A percentile compares a stretch with the other conserved stretches of the same genome.
These are phyloP conservation scores for Cyphotilapia sp. DNA, from an alignment of 2,113 vertebrate genomes.

Conservation along the genomic window DNA sequence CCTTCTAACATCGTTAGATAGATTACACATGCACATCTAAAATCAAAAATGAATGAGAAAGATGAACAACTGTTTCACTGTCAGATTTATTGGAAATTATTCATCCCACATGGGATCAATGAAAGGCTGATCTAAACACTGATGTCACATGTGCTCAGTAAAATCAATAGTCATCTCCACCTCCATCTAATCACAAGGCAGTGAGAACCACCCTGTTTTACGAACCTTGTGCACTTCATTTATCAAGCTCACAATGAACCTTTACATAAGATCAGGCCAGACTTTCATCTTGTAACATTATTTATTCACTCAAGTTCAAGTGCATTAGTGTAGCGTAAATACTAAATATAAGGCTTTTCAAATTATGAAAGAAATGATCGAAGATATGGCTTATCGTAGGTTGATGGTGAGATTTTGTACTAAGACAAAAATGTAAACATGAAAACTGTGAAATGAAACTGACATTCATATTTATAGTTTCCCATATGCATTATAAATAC, in stretches of 20 bases:
- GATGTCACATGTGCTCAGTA: not conserved
- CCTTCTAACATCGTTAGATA: not conserved
- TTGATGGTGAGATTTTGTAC: not conserved
- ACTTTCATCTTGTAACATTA: not conserved
- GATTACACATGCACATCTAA: not conserved
- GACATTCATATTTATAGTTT: not conserved
- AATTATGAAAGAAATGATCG: not conserved
- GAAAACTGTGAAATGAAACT: not conserved
- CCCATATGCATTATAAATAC: not conserved
- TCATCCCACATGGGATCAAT: not conserved
- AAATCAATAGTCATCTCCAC: not conserved
- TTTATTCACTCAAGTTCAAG: not conserved
- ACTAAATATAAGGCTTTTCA: not conserved
- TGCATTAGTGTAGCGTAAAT: not conserved
- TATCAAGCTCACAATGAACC: not conserved
- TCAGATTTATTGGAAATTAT: not conserved
- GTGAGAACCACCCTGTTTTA: not conserved
- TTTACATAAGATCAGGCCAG: not conserved
- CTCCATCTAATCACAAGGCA: not conserved
- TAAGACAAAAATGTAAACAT: not conserved
- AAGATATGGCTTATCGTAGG: fast-evolving
- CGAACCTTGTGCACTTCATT: not conserved
- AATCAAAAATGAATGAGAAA: not conserved
- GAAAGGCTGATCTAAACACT: not conserved
- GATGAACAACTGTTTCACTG: not conserved